These are phyloP conservation scores for Indicator maculatus DNA, from an alignment of 2,113 vertebrate genomes.

Conservation along the genomic window DNA sequence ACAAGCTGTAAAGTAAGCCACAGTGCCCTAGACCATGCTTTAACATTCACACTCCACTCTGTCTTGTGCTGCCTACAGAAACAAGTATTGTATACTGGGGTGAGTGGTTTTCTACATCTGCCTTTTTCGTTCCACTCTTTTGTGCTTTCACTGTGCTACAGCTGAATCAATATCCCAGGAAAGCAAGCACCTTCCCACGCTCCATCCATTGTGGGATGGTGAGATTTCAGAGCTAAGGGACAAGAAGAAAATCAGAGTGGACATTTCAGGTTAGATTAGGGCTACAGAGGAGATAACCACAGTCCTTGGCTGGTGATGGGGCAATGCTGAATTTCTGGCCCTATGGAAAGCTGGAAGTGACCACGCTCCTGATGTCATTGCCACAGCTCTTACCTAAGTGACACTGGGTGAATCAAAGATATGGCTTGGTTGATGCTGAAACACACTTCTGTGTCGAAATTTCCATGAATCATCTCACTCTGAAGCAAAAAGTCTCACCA, in stretches of 20 bases:
- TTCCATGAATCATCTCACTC: background rate
- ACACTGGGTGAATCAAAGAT: background rate
- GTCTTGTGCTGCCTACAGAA: background rate
- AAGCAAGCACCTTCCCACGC: background rate
- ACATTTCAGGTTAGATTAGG: rapidly evolving
- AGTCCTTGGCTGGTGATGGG: background rate
- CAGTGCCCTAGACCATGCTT: background rate
- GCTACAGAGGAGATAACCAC: background rate
- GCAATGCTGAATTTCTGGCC: background rate
- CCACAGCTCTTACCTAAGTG: background rate
- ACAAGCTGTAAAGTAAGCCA: background rate
- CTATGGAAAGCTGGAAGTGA: background rate
- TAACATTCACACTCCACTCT: rapidly evolving
- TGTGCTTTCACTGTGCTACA: background rate
- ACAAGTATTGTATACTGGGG: rapidly evolving
- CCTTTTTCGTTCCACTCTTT: background rate
- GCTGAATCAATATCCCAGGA: background rate
- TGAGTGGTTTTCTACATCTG: background rate
- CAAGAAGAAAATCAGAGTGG: background rate
- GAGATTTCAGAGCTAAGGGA: background rate
- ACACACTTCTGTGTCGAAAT: background rate
- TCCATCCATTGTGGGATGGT: rapidly evolving
- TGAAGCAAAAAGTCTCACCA: background rate
- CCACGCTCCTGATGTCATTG: rapidly evolving
- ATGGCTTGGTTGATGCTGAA: background rate